Evolutionary conservation across 2,797 vertebrate species (phyloP), one percentile per base, ranked within the genome.

Genomic region (Micrastur ruficollis): DNA sequence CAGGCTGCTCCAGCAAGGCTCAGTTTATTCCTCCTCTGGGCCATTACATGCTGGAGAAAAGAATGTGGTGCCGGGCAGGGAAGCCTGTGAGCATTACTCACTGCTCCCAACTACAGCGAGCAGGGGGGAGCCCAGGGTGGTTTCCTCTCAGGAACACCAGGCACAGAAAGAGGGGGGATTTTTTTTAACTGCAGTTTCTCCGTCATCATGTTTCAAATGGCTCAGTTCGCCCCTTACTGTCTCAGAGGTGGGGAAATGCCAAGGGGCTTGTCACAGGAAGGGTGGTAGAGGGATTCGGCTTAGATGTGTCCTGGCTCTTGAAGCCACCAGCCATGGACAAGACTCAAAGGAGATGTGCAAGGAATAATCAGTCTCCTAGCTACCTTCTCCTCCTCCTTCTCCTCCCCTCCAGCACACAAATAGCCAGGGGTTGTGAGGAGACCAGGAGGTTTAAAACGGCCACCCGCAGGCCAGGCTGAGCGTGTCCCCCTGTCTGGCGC

Each of bases 11-110:
- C 83, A 89, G 84, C 75, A 66, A 62, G 44, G 47, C 72, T 86
- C 22, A 1, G 23, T 95, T 95, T 94, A 94, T 95, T 58, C 70
- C 82, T 95, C 93, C 86, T 97, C 75, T 97, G 96, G 95, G 94
- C 76, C 95, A 95, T 96, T 94, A 95, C 94, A 86, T 96, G 91
- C 86, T 95, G 88, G 83, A 93, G 97, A 95, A 96, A 97, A 94
- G 90, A 94, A 93, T 89, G 93, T 38, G 71, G 52, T 49, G 86
- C 71, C 0, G 67, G 67, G 91, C 90, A 94, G 81, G 63, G 94
- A 93, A 89, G 71, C 78, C 90, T 89, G 50, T 0, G 12, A 94
- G 86, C 67, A 82, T 94, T 97, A 94, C 90, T 96, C 93, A 90
- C 88, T 88, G 76, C 93, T 95, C 89, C 75, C 38, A 1, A 8